Evolutionary conservation across 2,888 invertebrate genomes (phyloP).

Genomic region (Mallateleia sp.): DNA sequence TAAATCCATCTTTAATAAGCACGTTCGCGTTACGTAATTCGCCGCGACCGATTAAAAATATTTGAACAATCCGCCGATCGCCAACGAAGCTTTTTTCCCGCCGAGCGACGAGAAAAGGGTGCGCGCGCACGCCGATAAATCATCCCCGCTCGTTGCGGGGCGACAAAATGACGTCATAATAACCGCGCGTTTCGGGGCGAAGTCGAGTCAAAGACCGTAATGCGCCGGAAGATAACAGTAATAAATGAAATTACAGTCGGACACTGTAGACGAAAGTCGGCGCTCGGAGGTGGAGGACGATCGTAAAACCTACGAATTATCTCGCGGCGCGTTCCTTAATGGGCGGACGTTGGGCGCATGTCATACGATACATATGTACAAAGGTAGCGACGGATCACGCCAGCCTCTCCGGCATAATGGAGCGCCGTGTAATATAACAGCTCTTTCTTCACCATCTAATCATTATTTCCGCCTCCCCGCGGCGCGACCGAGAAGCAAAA

Average conservation of each 20-base stretch:
- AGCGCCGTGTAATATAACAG: constrained; percentile 86
- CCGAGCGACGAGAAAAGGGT: too few species aligned
- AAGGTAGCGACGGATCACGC: constrained; percentile 90
- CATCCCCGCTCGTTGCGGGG: too few species aligned
- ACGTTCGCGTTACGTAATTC: constrained; percentile 47
- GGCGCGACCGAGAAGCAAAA: constrained; percentile 70
- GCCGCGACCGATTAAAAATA: constrained; percentile 28
- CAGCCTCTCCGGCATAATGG: constrained; percentile 86
- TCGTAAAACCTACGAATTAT: constrained; percentile 88
- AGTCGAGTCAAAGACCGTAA: constrained; percentile 53
- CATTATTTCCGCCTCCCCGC: constrained; percentile 88
- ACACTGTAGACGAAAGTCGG: constrained; percentile 54
- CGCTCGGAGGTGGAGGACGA: constrained; percentile 66
- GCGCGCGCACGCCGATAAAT: too few species aligned
- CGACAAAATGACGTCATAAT: too few species aligned
- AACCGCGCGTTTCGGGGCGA: too few species aligned
- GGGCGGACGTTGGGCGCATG: constrained; percentile 89
- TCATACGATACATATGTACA: constrained; percentile 94
- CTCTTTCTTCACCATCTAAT: constrained; percentile 89
- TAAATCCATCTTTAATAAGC: constrained; percentile 68
- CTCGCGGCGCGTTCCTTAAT: constrained; percentile 88
- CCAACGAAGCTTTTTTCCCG: constrained; percentile 18
- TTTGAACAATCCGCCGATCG: constrained; percentile 25
- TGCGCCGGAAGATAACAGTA: constrained; percentile 70
- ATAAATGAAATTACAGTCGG: constrained; percentile 76